Percentiles rank a stretch among this genome's conserved stretches.
phyloP scores from a whole-genome alignment of 2,797 vertebrate species.

The Pitangus sulphuratus region DNA sequence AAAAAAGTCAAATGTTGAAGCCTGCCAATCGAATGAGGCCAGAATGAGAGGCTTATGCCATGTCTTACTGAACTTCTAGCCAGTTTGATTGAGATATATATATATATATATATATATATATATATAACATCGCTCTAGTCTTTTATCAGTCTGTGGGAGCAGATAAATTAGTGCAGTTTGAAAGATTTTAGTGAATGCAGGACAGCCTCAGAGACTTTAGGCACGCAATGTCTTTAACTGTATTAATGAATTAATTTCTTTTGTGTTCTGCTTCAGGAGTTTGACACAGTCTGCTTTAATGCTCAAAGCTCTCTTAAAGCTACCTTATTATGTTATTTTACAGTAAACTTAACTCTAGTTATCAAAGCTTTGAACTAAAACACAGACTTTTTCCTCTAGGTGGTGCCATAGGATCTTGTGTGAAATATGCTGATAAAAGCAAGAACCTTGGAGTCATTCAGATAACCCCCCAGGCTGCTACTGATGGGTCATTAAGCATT shows the following conservation, averaged over 20 bases:
- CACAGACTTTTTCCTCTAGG: slow-evolving; percentile 69
- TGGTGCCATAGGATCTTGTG: slow-evolving; percentile 88
- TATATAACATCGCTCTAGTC: background rate
- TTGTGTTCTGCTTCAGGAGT: background rate
- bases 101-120: background rate
- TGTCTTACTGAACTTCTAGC: background rate
- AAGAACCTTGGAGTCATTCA: slow-evolving; percentile 90
- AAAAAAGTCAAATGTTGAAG: background rate
- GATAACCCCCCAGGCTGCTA: slow-evolving; percentile 85
- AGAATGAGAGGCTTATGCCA: background rate
- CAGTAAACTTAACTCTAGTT: background rate
- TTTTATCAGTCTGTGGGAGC: background rate
- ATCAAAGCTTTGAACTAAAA: background rate
- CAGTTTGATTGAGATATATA: background rate
- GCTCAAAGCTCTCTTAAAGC: background rate
- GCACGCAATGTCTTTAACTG: background rate
- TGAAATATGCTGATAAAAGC: slow-evolving; percentile 65
- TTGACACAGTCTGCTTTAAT: background rate
- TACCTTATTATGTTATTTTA: background rate
- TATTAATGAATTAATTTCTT: background rate
- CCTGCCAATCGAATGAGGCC: background rate
- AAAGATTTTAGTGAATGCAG: background rate
- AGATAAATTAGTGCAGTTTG: background rate
- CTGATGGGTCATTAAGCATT: slow-evolving; percentile 88
- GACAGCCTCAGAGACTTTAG: background rate